These are phyloP conservation scores for Arenaria interpres DNA, from an alignment of 2,113 vertebrate species.

Conservation along the genomic window DNA sequence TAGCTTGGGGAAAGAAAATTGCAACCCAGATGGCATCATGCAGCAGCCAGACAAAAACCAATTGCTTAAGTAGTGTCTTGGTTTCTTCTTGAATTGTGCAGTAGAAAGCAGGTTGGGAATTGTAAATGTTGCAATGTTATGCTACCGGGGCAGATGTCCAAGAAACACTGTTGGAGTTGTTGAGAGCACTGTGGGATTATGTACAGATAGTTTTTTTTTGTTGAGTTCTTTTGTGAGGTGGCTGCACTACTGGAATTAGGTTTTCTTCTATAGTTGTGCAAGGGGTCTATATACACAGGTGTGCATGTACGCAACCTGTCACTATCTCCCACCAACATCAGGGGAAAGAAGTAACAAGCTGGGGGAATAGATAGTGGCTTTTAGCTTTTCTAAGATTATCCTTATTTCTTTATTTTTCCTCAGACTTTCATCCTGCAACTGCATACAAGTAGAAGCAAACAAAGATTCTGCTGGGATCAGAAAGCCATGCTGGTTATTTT, in stretches of 20 bases:
- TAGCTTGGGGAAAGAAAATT: slow-evolving; percentile 15
- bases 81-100: not conserved
- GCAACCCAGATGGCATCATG: not conserved
- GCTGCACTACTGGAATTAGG: not conserved
- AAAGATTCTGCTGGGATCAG: slow-evolving; percentile 2
- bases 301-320: not conserved
- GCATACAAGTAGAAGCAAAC: not conserved
- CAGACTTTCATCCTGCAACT: not conserved
- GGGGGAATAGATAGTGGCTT: not conserved
- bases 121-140: not conserved
- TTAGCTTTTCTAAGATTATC: not conserved
- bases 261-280: not conserved
- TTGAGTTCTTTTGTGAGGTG: not conserved
- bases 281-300: not conserved
- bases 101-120: not conserved
- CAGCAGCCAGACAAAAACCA: not conserved
- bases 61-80: not conserved
- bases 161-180: not conserved
- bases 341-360: not conserved
- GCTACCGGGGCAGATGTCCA: not conserved
- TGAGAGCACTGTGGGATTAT: not conserved
- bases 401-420: not conserved
- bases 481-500: not conserved
- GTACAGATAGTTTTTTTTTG: not conserved
- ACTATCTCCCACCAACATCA: not conserved